Evolutionary conservation across 2,888 invertebrate genomes (phyloP).

Genomic region (Atethmia centrago): DNA sequence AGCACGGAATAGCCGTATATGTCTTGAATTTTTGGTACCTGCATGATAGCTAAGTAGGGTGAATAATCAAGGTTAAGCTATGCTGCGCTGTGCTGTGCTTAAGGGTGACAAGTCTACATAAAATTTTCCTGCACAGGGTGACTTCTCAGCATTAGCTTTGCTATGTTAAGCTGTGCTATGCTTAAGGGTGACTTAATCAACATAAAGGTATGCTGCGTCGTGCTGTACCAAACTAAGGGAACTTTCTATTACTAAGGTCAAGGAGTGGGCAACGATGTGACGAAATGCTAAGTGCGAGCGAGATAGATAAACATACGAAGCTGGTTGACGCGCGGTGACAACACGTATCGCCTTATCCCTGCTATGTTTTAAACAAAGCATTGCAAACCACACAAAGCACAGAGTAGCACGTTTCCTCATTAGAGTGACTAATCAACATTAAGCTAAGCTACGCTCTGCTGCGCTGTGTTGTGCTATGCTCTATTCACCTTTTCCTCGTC

Average conservation of each 20-base stretch:
- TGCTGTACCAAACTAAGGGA: neutral
- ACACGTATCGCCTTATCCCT: too few species aligned
- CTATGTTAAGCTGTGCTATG: neutral
- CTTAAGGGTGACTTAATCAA: neutral
- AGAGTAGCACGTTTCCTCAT: neutral
- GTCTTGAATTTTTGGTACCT: conserved; percentile 85
- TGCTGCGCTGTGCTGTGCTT: neutral
- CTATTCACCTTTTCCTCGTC: neutral
- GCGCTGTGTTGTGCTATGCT: neutral
- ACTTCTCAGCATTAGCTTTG: neutral
- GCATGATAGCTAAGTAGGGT: neutral
- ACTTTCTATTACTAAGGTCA: neutral
- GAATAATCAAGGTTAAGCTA: neutral
- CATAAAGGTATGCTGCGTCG: neutral
- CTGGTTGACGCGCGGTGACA: neutral
- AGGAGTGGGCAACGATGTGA: neutral
- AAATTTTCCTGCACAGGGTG: neutral
- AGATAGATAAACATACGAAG: neutral
- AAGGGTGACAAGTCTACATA: too few species aligned
- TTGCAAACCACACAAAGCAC: neutral
- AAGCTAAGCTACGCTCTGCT: neutral
- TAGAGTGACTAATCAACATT: neutral
- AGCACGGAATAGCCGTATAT: conserved; percentile 82
- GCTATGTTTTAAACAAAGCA: neutral
- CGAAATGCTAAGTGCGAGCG: neutral